phyloP scores from a whole-genome alignment of 1,140 invertebrate genomes.

The Sarcophaga bullata region DNA sequence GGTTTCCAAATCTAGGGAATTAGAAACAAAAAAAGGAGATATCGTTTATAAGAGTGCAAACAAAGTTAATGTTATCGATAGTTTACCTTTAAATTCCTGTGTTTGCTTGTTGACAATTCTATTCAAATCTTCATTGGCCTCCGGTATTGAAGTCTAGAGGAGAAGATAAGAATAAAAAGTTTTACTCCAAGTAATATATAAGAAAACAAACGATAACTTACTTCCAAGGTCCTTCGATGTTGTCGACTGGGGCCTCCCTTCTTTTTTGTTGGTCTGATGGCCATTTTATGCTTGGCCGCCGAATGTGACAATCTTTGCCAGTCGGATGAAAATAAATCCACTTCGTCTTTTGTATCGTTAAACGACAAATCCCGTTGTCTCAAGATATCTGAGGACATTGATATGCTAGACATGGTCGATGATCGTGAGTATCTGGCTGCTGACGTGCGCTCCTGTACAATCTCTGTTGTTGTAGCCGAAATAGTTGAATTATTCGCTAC shows the following conservation, averaged over 20 bases:
- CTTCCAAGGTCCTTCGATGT: constrained; percentile 71
- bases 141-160: constrained; percentile 74
- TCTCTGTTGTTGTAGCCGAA: constrained; percentile 37
- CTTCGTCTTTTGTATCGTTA: constrained; percentile 47
- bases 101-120: constrained; percentile 59
- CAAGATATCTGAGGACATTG: constrained; percentile 26
- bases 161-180: constrained; percentile 65
- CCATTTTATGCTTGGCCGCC: constrained; percentile 82
- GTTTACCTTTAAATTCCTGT: constrained; percentile 54
- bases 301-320: constrained; percentile 77
- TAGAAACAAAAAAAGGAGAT: too few species aligned
- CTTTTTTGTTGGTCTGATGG: constrained; percentile 78
- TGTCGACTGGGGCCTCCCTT: constrained; percentile 76
- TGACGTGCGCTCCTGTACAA: constrained; percentile 33
- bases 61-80: background rate
- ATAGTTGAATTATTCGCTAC: constrained; percentile 38
- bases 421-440: constrained; percentile 20
- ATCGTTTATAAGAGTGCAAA: background rate
- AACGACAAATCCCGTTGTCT: constrained; percentile 50
- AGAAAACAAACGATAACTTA: constrained; percentile 51
- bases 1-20: constrained; percentile 50
- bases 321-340: constrained; percentile 55
- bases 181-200: background rate
- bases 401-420: constrained; percentile 38
- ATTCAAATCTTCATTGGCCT: constrained; percentile 75